Percentiles rank a stretch among this genome's conserved stretches.
These are phyloP conservation scores for Hydrozoanthus tunicans DNA, from an alignment of 64 coral and sea anemone genomes.

Conservation along the genomic window DNA sequence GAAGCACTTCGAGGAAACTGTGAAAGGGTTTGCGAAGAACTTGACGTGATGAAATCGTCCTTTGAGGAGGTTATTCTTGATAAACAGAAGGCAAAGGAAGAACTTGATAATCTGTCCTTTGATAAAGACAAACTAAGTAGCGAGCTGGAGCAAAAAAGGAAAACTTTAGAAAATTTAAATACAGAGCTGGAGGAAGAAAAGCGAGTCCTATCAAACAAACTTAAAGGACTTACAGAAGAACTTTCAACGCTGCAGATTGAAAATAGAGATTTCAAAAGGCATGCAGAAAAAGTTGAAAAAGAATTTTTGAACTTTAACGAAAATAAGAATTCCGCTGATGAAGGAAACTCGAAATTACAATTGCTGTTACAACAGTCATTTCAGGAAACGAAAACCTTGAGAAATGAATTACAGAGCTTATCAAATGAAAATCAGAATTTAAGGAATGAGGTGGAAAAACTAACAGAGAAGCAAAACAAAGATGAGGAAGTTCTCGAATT, in stretches of 20 bases:
- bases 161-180: conserved; percentile 6
- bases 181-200: not conserved
- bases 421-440: conserved; percentile 52
- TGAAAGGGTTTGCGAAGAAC: conserved; percentile 38
- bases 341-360: conserved; percentile 25
- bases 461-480: conserved; percentile 53
- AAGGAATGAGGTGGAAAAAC: conserved; percentile 57
- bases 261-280: conserved; percentile 34
- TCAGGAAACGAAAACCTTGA: conserved; percentile 34
- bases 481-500: conserved; percentile 8
- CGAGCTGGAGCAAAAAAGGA: conserved; percentile 20
- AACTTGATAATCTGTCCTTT: not conserved
- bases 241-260: conserved; percentile 31
- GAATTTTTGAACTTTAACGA: conserved; percentile 12
- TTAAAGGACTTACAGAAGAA: conserved; percentile 10
- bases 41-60: conserved; percentile 7
- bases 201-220: conserved; percentile 3
- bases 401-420: conserved; percentile 12
- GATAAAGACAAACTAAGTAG: conserved; percentile 11
- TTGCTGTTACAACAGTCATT: conserved; percentile 24
- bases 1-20: conserved; percentile 36
- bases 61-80: conserved; percentile 47
- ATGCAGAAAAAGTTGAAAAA: conserved; percentile 10
- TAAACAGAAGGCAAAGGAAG: conserved; percentile 30
- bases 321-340: conserved; percentile 9